Base-by-base conservation (phyloP, 2,888 invertebrate species). In the Hypselothyrea guttata region DNA sequence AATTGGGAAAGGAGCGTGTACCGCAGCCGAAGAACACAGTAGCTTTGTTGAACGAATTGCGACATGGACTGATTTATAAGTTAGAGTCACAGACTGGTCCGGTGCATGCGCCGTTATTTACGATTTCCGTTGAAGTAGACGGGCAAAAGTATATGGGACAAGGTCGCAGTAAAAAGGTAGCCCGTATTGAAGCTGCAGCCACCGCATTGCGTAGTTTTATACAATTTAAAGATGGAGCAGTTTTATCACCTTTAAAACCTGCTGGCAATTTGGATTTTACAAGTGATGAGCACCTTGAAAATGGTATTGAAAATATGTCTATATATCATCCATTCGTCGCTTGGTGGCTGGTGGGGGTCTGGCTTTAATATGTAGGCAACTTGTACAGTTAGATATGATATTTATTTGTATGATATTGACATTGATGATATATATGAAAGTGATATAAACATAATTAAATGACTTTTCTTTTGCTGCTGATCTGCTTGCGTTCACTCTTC, bases 41-140 rank as follows among this genome's bases (percentile, higher is more conserved):
- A 12, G 95, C 95, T 8, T 93, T 95, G 55, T 90, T 98, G 51
- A 97, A 97, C 90, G 97, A 97, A 91, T 91, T 97, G 7, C 94
- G 95, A 69, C 93, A 95, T 27, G 94, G 95, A 16, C 92, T 96
- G 11, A 91, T 93, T 51, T 98, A 96, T 89, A 92, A 92, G 70
- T 92, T 96, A 67, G 92, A 95, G 52, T 92, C 93, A 55, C 95
- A 96, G 90, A 92, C 92, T 16, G 97, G 97, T 0, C 97, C 97
- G 0, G 94, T 96, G 7, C 97, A 98, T 90, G 95, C 95, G 44
- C 97, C 97, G 0, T 92, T 94, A 76, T 98, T 98, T 90, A 95
- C 94, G 9, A 95, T 97, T n/a, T n/a, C n/a, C n/a, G n/a, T n/a
- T n/a, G n/a, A 91, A 91, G 90, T 90, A 83, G 93, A 92, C 79